phyloP scores from a whole-genome alignment of 2,888 invertebrate species.

The Desoria tigrina region DNA sequence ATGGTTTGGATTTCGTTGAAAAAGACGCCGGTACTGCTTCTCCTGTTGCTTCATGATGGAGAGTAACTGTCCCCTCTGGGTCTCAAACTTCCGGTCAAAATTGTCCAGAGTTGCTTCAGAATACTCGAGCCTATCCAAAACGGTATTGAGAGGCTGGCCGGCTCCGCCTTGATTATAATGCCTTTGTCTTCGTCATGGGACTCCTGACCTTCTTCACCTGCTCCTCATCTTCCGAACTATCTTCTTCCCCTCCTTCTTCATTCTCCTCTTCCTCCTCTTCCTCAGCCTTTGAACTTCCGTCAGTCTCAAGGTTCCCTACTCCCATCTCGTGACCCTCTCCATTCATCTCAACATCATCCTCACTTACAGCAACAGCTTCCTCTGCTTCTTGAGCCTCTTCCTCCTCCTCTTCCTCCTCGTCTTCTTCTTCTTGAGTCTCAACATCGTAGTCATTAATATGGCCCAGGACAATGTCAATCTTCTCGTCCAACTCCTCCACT shows the following conservation, averaged over 20 bases:
- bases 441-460: too few relatives aligned
- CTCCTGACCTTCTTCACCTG: too few relatives aligned
- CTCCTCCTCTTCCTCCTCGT: constrained; percentile 33
- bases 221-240: too few relatives aligned
- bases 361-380: constrained; percentile 9
- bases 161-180: constrained; percentile 6
- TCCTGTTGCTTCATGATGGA: too few relatives aligned
- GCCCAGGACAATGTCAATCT: too few relatives aligned
- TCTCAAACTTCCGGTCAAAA: constrained; percentile 28
- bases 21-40: too few relatives aligned
- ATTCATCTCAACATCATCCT: constrained; percentile 15
- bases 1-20: too few relatives aligned
- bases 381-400: constrained; percentile 4
- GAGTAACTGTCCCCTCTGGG: too few relatives aligned
- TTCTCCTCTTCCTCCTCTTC: too few relatives aligned
- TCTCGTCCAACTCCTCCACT: constrained; percentile 25
- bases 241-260: too few relatives aligned
- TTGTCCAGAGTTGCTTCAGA: too few relatives aligned
- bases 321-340: constrained; percentile 2
- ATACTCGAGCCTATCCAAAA: too few relatives aligned
- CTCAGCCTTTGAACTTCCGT: constrained; percentile 15
- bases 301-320: constrained; percentile 14
- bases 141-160: constrained; percentile 5
- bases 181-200: neutral
- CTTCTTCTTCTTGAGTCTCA: constrained; percentile 3